These are phyloP conservation scores for Crossocerus cetratus DNA, from an alignment of 2,888 invertebrate species.

Conservation along the genomic window DNA sequence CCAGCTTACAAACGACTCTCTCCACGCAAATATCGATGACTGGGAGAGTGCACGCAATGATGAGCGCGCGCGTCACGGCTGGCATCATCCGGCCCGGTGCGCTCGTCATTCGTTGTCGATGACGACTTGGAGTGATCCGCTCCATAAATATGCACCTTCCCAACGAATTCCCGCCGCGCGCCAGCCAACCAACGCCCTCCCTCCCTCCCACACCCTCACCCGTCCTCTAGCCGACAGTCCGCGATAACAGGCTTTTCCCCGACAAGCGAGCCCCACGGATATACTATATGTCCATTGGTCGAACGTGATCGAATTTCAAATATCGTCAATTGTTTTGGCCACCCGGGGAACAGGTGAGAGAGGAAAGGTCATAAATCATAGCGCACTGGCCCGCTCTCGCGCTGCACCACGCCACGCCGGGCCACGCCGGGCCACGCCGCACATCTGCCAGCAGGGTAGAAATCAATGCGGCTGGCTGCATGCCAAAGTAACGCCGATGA, in stretches of 20 bases:
- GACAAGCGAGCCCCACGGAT: slow-evolving; percentile 27
- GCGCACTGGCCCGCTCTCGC: not conserved
- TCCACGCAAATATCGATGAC: slow-evolving; percentile 59
- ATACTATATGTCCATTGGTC: slow-evolving; percentile 34
- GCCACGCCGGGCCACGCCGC: too few species aligned
- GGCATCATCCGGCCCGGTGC: slow-evolving; percentile 32
- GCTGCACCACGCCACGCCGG: too few species aligned
- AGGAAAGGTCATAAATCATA: slow-evolving; percentile 27
- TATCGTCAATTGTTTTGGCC: slow-evolving; percentile 47
- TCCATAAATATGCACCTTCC: slow-evolving; percentile 60
- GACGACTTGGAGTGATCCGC: slow-evolving; percentile 47
- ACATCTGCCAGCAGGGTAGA: not conserved
- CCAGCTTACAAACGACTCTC: slow-evolving; percentile 16
- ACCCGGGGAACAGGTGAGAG: slow-evolving; percentile 23
- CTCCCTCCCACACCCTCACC: not conserved
- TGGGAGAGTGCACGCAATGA: slow-evolving; percentile 1
- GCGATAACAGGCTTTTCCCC: slow-evolving; percentile 47
- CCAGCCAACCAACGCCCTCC: slow-evolving; percentile 27
- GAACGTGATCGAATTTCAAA: slow-evolving; percentile 62
- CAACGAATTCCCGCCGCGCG: slow-evolving; percentile 50
- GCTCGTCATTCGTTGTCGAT: slow-evolving; percentile 49
- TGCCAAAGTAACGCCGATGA: not conserved
- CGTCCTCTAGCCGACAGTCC: not conserved
- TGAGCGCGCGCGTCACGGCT: slow-evolving; percentile 1
- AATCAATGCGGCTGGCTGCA: not conserved